Evolutionary conservation across 2,797 vertebrate species (phyloP), one percentile per base, ranked within the genome.

Genomic region (Peromyscus melanophrys): DNA sequence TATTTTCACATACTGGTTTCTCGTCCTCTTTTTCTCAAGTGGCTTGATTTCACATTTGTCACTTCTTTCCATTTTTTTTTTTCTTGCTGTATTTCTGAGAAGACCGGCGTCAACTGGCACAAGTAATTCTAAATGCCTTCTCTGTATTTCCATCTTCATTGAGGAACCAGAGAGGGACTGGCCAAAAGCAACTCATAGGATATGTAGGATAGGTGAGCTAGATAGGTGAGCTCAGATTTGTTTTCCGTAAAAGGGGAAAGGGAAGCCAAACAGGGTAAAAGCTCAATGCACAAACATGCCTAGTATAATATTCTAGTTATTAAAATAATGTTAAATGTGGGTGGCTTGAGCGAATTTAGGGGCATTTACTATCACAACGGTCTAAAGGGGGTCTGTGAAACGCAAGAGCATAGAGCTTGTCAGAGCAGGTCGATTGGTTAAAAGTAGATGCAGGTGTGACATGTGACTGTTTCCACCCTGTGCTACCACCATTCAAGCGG

Each of bases 231-330:
- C 89, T 90, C 63, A 95, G 77, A 84, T 73, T 84, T 71, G 67
- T 92, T 46, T 91, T 71, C 52, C 55, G 4, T 76, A 87, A 90
- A 91, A 63, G 25, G 90, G 25, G 37, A 49, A 88, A 94, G 73
- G 43, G 69, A 92, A 93, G 77, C 65, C 87, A 95, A 96, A 93
- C 46, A 89, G 69, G 59, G 10, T 84, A 61, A 92, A 91, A 93
- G 73, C 34, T 80, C 76, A 96, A 46, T 71, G 55, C 55, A 89
- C 80, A 84, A 91, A 71, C 80, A 80, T 92, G 37, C 43, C 71
- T 91, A 57, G 5, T 52, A 17, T 80, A 49, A 17, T 80, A 49
- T 67, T 65, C 52, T 37, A 43, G 59, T 31, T 93, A 84, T 86
- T 95, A 75, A 92, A 59, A 63, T 83, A 86, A 80, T 92, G 75